These are phyloP conservation scores for Meteorus sp. DNA, from an alignment of 1,140 invertebrate species.

Conservation along the genomic window DNA sequence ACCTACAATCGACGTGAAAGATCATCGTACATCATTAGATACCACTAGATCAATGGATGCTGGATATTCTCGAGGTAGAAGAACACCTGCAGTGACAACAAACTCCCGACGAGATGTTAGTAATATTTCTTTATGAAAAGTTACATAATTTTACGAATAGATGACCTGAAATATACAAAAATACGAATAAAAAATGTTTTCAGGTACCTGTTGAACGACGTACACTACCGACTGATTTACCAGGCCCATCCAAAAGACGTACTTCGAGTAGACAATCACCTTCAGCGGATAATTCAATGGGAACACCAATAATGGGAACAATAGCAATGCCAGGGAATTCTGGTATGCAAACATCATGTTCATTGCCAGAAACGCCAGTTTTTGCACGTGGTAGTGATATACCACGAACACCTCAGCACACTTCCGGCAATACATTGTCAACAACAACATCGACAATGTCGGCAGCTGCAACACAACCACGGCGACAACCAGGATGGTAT, in stretches of 20 bases:
- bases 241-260: constrained; percentile 58
- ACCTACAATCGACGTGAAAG: constrained; percentile 61
- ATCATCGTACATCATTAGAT: constrained; percentile 34
- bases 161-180: neutral
- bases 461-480: constrained; percentile 49
- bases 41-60: constrained; percentile 54
- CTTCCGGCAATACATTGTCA: constrained; percentile 18
- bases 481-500: constrained; percentile 55
- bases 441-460: constrained; percentile 28
- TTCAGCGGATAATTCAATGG: constrained; percentile 60
- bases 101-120: constrained; percentile 65
- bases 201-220: constrained; percentile 67
- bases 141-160: neutral
- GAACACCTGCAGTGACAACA: constrained; percentile 69
- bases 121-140: neutral
- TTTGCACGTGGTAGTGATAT: constrained; percentile 80
- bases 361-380: constrained; percentile 80
- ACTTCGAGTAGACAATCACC: constrained; percentile 58
- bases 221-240: constrained; percentile 70
- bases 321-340: constrained; percentile 38
- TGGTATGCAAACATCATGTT: constrained; percentile 77
- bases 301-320: constrained; percentile 24
- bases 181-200: constrained; percentile 6
- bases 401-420: constrained; percentile 70
- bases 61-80: constrained; percentile 75